A percentile compares a stretch with the other conserved stretches of the same genome.
phyloP scores from a whole-genome alignment of 1,140 invertebrate species.

The Heliothis virescens region DNA sequence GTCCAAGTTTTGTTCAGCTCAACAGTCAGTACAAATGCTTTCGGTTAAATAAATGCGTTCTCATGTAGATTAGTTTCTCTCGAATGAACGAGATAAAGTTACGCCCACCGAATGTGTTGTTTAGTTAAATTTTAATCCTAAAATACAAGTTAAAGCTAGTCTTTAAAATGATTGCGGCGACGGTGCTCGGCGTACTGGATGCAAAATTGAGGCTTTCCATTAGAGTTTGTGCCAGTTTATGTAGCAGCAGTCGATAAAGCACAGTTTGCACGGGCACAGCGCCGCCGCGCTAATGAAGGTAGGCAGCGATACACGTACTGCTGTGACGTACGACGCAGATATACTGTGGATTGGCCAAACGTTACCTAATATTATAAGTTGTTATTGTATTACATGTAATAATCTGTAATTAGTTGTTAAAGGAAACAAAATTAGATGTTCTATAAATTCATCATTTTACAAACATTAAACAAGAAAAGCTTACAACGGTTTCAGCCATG shows the following conservation, averaged over 20 bases:
- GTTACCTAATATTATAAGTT: no score
- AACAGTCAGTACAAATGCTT: constrained; percentile 9
- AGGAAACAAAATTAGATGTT: no score
- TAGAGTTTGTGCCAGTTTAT: background rate
- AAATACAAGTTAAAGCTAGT: background rate
- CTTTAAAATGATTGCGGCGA: background rate
- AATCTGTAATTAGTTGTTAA: no score
- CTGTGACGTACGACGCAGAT: constrained; percentile 26
- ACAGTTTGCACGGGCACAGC: background rate
- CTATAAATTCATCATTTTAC: no score
- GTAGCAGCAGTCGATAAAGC: constrained; percentile 5
- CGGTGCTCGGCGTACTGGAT: background rate
- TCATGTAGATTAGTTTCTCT: constrained; percentile 31
- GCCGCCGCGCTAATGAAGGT: constrained; percentile 1
- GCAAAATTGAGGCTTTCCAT: background rate
- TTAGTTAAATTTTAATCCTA: background rate
- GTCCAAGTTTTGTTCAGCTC: background rate
- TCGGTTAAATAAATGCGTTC: constrained; percentile 7
- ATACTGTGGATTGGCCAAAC: constrained; percentile 6
- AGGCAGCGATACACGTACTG: background rate
- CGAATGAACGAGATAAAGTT: constrained; percentile 21
- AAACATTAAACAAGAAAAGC: no score
- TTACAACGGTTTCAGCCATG: no score
- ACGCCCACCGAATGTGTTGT: background rate
- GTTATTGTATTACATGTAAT: no score